Evolutionary conservation across 1,140 invertebrate species (phyloP).

Genomic region (Eulimnadia texana): DNA sequence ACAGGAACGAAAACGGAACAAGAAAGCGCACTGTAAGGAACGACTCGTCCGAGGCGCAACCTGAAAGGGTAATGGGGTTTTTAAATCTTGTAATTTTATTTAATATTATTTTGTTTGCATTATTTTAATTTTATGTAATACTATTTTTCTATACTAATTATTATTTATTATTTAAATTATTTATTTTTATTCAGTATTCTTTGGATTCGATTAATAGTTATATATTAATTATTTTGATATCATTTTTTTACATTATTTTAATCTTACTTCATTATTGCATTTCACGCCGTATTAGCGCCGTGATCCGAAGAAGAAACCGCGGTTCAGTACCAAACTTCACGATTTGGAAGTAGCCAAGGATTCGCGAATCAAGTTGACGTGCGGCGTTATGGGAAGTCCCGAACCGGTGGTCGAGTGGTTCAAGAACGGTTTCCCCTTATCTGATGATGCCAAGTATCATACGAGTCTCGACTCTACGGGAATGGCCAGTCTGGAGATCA

Average conservation of each 20-base stretch:
- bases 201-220: background rate
- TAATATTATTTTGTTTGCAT: background rate
- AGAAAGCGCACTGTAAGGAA: background rate
- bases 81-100: background rate
- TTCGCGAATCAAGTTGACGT: slow-evolving; percentile 60
- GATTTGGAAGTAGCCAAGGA: slow-evolving; percentile 57
- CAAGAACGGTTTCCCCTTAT: slow-evolving; percentile 34
- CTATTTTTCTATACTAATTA: background rate
- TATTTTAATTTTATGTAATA: background rate
- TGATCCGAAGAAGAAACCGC: slow-evolving; percentile 47
- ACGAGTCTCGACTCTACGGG: slow-evolving; percentile 40
- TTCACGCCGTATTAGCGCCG: slow-evolving; percentile 11
- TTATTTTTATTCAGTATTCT: background rate
- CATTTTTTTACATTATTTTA: background rate
- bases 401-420: slow-evolving; percentile 69
- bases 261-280: slow-evolving; percentile 2
- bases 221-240: background rate
- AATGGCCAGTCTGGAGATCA: slow-evolving; percentile 56
- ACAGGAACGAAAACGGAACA: background rate
- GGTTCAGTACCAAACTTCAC: slow-evolving; percentile 63
- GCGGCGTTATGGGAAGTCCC: slow-evolving; percentile 63
- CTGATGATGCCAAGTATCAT: background rate
- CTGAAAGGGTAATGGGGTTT: background rate
- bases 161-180: background rate
- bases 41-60: background rate